These are phyloP conservation scores for Eupithecia abbreviata DNA, from an alignment of 2,888 invertebrate species.

Conservation along the genomic window DNA sequence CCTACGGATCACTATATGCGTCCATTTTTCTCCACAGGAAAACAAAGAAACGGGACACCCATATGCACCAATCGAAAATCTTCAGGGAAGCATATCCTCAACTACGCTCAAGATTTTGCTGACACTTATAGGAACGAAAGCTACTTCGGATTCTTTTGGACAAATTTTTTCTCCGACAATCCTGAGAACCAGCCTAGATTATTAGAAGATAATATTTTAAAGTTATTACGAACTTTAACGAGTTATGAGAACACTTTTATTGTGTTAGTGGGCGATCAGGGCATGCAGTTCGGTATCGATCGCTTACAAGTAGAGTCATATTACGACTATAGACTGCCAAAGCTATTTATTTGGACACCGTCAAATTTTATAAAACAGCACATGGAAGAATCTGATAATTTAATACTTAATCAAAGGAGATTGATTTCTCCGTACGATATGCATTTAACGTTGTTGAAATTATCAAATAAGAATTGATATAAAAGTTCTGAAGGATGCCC, in stretches of 20 bases:
- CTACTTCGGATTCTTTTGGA: constrained; percentile 90
- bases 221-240: constrained; percentile 82
- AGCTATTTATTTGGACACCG: constrained; percentile 88
- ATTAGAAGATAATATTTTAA: constrained; percentile 85
- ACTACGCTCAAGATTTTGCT: constrained; percentile 86
- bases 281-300: constrained; percentile 88
- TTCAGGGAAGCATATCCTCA: constrained; percentile 86
- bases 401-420: constrained; percentile 85
- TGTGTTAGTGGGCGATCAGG: constrained; percentile 90
- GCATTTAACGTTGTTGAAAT: constrained; percentile 83
- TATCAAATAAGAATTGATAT: constrained; percentile 79
- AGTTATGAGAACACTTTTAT: constrained; percentile 85
- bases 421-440: constrained; percentile 89
- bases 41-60: constrained; percentile 65
- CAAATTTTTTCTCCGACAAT: constrained; percentile 89
- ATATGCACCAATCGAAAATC: constrained; percentile 71
- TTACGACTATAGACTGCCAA: constrained; percentile 90
- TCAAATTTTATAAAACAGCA: constrained; percentile 80
- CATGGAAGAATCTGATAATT: constrained; percentile 81
- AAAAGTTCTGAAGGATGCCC: constrained; percentile 82
- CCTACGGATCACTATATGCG: constrained; percentile 93
- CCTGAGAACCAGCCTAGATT: constrained; percentile 85
- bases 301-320: constrained; percentile 88
- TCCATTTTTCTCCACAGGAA: constrained; percentile 88
- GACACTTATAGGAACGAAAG: constrained; percentile 82